These are phyloP conservation scores for Bujurquina vittata DNA, from an alignment of 2,113 vertebrate species.

Conservation along the genomic window DNA sequence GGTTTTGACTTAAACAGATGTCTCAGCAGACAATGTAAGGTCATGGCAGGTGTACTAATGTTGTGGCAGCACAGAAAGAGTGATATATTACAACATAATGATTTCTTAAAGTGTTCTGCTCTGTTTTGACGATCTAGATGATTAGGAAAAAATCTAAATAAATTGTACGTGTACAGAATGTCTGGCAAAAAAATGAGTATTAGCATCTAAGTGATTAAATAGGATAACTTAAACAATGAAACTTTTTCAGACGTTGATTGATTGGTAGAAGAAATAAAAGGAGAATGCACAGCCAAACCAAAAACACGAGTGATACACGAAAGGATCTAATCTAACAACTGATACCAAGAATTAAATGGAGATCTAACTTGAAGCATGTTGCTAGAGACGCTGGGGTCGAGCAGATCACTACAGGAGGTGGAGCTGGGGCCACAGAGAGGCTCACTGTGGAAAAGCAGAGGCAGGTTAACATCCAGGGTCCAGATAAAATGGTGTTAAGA, in stretches of 20 bases:
- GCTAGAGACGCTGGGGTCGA: no score
- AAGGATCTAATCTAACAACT: no score
- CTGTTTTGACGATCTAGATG: background rate
- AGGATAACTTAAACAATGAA: background rate
- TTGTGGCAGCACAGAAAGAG: background rate
- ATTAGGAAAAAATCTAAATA: background rate
- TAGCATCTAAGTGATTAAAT: background rate
- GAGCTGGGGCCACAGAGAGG: no score
- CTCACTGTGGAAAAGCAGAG: no score
- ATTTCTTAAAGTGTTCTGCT: background rate
- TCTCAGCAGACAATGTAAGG: slow-evolving; percentile 54
- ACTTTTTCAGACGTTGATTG: background rate
- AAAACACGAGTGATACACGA: no score
- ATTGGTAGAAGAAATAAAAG: background rate
- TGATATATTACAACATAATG: background rate
- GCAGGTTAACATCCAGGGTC: no score
- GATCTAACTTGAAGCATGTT: no score
- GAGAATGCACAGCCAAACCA: no score
- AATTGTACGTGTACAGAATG: background rate
- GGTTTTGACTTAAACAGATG: slow-evolving; percentile 55
- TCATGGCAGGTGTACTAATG: slow-evolving; percentile 35
- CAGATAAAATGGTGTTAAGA: no score
- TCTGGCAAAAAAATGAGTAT: background rate
- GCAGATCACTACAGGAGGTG: no score
- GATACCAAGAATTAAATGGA: no score